These are phyloP conservation scores for Drosophila athabasca DNA, from an alignment of 1,140 invertebrate species.

Conservation along the genomic window DNA sequence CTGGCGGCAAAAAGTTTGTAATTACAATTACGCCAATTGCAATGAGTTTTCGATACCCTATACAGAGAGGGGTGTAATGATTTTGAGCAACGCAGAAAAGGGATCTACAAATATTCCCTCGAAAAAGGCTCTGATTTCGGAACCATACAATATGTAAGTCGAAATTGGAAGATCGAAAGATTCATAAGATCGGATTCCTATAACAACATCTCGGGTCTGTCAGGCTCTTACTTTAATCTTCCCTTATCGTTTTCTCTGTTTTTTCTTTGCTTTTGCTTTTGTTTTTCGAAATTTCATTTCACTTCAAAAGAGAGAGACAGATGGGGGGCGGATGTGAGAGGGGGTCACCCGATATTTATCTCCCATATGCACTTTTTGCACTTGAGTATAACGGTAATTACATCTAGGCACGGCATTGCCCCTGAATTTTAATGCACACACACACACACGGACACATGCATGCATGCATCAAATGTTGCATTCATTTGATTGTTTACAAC, in stretches of 20 bases:
- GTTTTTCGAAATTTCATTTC: constrained; percentile 52
- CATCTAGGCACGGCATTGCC: constrained; percentile 76
- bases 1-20: constrained; percentile 40
- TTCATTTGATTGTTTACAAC: constrained; percentile 48
- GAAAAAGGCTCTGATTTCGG: too few species aligned
- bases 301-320: constrained; percentile 18
- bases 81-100: too few species aligned
- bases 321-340: too few species aligned
- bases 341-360: constrained; percentile 73
- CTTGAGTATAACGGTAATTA: constrained; percentile 81
- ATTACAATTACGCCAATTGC: constrained; percentile 55
- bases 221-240: too few species aligned
- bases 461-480: constrained; percentile 46
- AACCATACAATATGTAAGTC: too few species aligned
- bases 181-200: too few species aligned
- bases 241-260: constrained; percentile 5
- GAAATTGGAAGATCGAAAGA: too few species aligned
- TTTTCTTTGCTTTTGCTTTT: constrained; percentile 13
- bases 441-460: constrained; percentile 17
- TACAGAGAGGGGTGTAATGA: too few species aligned
- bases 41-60: constrained; percentile 16
- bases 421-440: constrained; percentile 63
- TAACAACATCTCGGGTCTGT: too few species aligned
- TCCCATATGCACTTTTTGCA: constrained; percentile 66
- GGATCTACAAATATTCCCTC: too few species aligned